Percentiles rank a stretch among this genome's conserved stretches.
Evolutionary conservation across 2,797 vertebrate species (phyloP).

Genomic region (Crocidura indochinensis): DNA sequence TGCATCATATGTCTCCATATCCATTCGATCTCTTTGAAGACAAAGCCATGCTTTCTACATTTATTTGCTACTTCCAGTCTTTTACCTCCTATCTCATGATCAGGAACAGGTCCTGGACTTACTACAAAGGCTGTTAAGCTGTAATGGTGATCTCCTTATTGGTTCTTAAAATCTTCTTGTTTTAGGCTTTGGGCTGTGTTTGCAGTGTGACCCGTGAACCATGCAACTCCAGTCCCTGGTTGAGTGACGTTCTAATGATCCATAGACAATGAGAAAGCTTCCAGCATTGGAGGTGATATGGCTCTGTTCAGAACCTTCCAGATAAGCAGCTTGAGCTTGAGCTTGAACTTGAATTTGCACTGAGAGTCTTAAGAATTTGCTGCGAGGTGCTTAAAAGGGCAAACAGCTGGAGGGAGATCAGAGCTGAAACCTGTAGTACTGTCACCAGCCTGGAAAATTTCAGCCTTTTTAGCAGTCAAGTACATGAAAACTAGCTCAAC

Average conservation of each 20-base stretch:
- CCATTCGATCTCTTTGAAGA: not conserved
- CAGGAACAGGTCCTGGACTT: not conserved
- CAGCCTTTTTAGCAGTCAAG: constrained; percentile 34
- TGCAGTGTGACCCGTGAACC: not conserved
- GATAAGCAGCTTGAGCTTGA: not conserved
- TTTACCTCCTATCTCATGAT: not conserved
- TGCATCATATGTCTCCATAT: too few relatives aligned
- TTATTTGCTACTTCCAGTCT: not conserved
- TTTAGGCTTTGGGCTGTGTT: not conserved
- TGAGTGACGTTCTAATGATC: constrained; percentile 6
- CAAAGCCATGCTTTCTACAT: not conserved
- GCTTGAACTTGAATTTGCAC: not conserved
- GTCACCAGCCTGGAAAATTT: constrained; percentile 1
- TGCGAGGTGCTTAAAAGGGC: not conserved
- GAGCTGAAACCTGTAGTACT: not conserved
- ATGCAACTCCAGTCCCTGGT: not conserved
- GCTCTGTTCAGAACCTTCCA: not conserved
- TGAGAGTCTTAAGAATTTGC: not conserved
- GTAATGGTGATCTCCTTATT: not conserved
- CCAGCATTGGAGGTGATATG: not conserved
- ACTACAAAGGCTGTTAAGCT: not conserved
- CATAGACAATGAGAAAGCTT: not conserved
- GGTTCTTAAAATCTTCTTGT: constrained; percentile 56
- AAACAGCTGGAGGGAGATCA: not conserved
- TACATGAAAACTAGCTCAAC: not conserved